Percentiles rank a stretch among this genome's conserved stretches.
phyloP scores from a whole-genome alignment of 2,888 invertebrate species.

The Ochropleura leucogaster region DNA sequence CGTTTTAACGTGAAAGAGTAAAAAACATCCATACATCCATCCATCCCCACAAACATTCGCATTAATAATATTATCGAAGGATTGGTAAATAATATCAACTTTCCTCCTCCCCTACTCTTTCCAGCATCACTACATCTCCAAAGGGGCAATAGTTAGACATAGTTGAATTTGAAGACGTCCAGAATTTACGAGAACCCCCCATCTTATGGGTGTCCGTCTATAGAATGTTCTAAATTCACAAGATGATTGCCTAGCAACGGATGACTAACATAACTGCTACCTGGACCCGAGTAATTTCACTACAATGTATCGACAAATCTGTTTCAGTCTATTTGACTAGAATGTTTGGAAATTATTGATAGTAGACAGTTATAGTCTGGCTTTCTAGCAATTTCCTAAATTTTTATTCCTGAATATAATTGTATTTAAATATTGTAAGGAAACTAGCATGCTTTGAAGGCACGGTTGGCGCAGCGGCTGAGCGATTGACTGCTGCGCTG shows the following conservation, averaged over 20 bases:
- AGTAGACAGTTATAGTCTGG: neutral
- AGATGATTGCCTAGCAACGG: constrained; percentile 83
- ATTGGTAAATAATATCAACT: too few species aligned
- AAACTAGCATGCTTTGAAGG: too few species aligned
- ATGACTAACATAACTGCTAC: constrained; percentile 76
- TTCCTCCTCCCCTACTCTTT: constrained; percentile 51
- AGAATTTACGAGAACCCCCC: constrained; percentile 88
- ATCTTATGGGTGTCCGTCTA: constrained; percentile 85
- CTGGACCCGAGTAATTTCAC: constrained; percentile 49
- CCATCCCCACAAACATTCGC: too few species aligned
- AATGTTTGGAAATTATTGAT: constrained; percentile 13
- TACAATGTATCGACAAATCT: constrained; percentile 47
- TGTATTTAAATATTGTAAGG: too few species aligned
- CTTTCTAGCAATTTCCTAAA: too few species aligned
- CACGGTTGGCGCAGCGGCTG: too few species aligned
- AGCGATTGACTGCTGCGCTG: too few species aligned
- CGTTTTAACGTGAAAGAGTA: too few species aligned
- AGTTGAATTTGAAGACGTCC: constrained; percentile 89
- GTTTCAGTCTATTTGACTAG: neutral
- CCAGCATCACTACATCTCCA: constrained; percentile 72
- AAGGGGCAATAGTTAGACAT: constrained; percentile 88
- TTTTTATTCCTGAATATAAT: neutral
- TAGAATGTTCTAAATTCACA: constrained; percentile 83
- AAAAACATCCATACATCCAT: too few species aligned
- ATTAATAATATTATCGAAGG: too few species aligned